phyloP scores from a whole-genome alignment of 2,888 invertebrate species.

The Epinotia ramella region DNA sequence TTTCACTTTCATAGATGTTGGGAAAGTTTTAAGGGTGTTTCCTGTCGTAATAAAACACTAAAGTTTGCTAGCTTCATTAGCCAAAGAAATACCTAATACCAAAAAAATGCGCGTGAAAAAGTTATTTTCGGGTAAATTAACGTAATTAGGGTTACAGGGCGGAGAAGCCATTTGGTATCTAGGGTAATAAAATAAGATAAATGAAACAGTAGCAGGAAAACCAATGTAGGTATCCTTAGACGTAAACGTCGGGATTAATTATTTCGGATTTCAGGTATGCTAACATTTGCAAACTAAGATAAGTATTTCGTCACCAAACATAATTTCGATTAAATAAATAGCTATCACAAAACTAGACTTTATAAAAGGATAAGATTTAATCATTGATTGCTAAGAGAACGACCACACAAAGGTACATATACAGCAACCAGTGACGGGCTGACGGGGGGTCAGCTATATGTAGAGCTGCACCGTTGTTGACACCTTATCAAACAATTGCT shows the following conservation, averaged over 20 bases:
- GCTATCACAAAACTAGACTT: not conserved
- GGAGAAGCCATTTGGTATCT: slow-evolving; percentile 15
- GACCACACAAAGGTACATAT: no score
- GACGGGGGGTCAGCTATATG: no score
- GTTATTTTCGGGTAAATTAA: slow-evolving; percentile 41
- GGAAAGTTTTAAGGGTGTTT: slow-evolving; percentile 7
- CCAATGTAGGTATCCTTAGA: slow-evolving; percentile 5
- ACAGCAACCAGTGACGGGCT: no score
- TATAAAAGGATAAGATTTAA: not conserved
- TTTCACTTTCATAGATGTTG: slow-evolving; percentile 30
- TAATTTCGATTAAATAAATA: not conserved
- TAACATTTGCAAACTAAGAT: not conserved
- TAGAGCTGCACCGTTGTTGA: no score
- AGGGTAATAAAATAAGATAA: slow-evolving; percentile 37
- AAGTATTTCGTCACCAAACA: not conserved
- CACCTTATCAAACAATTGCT: no score
- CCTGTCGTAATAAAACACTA: slow-evolving; percentile 25
- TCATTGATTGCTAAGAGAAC: no score
- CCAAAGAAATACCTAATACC: slow-evolving; percentile 4
- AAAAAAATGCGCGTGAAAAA: slow-evolving; percentile 22
- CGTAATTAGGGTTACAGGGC: slow-evolving; percentile 34
- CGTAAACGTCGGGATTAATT: not conserved
- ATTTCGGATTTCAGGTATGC: not conserved
- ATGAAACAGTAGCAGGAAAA: slow-evolving; percentile 24
- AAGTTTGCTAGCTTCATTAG: slow-evolving; percentile 22